Evolutionary conservation across 2,888 invertebrate genomes (phyloP), one percentile per base, ranked within the genome.

Genomic region (Cryptosula pallasiana): DNA sequence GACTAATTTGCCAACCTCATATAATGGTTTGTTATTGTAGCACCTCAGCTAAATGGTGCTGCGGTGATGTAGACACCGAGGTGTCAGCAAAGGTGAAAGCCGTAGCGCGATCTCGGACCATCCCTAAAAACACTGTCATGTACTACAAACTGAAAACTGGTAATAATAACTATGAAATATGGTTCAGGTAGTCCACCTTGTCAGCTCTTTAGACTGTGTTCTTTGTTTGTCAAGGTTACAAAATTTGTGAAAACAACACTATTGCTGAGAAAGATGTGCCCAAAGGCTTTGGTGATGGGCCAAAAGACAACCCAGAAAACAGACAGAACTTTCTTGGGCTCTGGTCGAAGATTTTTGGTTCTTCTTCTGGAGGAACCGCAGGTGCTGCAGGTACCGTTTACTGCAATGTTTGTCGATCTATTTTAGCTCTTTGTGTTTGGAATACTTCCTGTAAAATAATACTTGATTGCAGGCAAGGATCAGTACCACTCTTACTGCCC

Each of bases 251-350:
- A 5, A 63, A 63, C 63, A 63, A 63, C 27, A 63, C 63, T 27
- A 32, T 63, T 9, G 29, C 63, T 63, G 63, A 63, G 63, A 63
- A 63, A 32, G 63, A 63, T 27, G 63, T 63, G 5, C 63, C 63
- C 1, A 63, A 27, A 13, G 63, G 63, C 3, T 32, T 34, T 13
- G 34, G 34, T 5, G 32, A 34, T 27, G 32, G 13, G 25, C 2
- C 34, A 13, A 32, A 63, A 9, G 32, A 63, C 32, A 63, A 20
- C 5, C 2, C 2, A 5, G 63, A 27, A 16, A 63, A 63, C 32
- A 63, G 63, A 34, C 3, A 63, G 29, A 63, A 63, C 13, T 13
- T n/a, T 57, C 5, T 9, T 57, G 57, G 23, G 5, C 13, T 25
- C 63, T 23, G 5, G 13, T 57, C 57, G 5, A 63, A 63, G 63